Conservation (phyloP, 1,140 invertebrate genomes). For the Drosophila ercepeae region DNA sequence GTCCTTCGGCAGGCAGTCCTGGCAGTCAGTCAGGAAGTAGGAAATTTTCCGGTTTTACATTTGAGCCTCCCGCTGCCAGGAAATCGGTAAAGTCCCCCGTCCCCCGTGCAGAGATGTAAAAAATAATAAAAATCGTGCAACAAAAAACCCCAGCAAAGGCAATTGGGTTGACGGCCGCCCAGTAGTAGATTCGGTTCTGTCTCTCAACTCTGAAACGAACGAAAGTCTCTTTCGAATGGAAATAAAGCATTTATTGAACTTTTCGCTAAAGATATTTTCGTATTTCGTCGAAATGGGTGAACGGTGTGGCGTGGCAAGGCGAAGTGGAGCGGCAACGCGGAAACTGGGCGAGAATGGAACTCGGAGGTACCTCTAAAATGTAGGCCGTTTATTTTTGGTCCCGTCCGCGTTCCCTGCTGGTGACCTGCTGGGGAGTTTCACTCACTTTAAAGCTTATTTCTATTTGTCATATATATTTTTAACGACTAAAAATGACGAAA, state of each 20-base stretch:
- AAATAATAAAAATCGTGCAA: slow-evolving; percentile 58
- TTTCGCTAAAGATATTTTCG: slow-evolving; percentile 75
- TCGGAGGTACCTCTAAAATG: slow-evolving; percentile 32
- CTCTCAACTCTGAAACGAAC: slow-evolving; percentile 12
- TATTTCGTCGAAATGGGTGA: slow-evolving; percentile 62
- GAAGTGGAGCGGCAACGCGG: not conserved
- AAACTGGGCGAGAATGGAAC: not conserved
- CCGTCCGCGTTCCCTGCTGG: slow-evolving; percentile 4
- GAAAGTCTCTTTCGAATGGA: slow-evolving; percentile 46
- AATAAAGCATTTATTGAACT: slow-evolving; percentile 81
- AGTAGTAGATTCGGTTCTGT: slow-evolving; percentile 58
- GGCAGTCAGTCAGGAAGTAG: slow-evolving; percentile 64
- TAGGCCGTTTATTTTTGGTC: slow-evolving; percentile 65
- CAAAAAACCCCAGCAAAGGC: slow-evolving; percentile 37
- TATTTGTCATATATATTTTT: not conserved
- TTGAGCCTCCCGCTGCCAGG: slow-evolving; percentile 68
- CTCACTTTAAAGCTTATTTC: slow-evolving; percentile 47
- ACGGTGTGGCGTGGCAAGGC: slow-evolving; percentile 7
- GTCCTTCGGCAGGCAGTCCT: not conserved
- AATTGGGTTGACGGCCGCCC: slow-evolving; percentile 70
- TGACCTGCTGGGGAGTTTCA: slow-evolving; percentile 19
- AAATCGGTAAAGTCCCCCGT: slow-evolving; percentile 46
- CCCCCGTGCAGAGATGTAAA: not conserved
- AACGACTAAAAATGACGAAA: too few relatives aligned
- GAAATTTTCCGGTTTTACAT: slow-evolving; percentile 79